Evolutionary conservation across 2,888 invertebrate species (phyloP), one percentile per base, ranked within the genome.

Genomic region (Stenodema calcarata): DNA sequence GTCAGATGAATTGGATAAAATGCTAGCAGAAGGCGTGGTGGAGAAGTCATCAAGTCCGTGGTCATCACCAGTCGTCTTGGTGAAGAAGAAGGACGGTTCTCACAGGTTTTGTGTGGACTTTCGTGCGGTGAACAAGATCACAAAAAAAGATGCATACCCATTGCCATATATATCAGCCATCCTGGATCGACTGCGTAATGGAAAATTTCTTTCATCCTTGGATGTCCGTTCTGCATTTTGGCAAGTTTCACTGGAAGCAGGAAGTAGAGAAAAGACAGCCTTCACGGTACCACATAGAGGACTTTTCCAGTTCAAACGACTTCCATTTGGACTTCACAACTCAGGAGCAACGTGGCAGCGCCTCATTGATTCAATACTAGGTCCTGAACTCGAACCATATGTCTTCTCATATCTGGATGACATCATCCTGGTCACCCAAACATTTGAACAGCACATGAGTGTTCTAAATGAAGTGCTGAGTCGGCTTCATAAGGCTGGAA

Each of bases 31-130:
- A 4, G 89, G 88, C 4, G 88, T 90, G 0, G 89, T 90, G 0
- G 88, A 87, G 79, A 89, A 89, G 9, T 89, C 89, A 1, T 87
- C 88, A 9, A 89, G 88, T 76, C 87, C 89, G 6, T 90, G 89
- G 89, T 88, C 88, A 16, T 89, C 89, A 41, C 89, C 89, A 90
- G n/a, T n/a, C n/a, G n/a, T n/a, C n/a, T n/a, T n/a, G n/a, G n/a
- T n/a, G n/a, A n/a, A n/a, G n/a, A n/a, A 90, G 73, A 81, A 83
- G 30, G 87, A 89, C 78, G 89, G 88, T 7, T 83, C 88, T 0
- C 87, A 86, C n/a, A 75, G 89, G 12, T 87, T 89, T 44, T 88
- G 88, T 28, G 88, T 89, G 11, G 88, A 89, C 79, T 87, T 87
- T 23, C 47, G 88, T 16, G 76, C 87, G 18, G 80, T 89, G 3